phyloP scores from a whole-genome alignment of 2,888 invertebrate genomes.

The Dastarcus helophoroides region DNA sequence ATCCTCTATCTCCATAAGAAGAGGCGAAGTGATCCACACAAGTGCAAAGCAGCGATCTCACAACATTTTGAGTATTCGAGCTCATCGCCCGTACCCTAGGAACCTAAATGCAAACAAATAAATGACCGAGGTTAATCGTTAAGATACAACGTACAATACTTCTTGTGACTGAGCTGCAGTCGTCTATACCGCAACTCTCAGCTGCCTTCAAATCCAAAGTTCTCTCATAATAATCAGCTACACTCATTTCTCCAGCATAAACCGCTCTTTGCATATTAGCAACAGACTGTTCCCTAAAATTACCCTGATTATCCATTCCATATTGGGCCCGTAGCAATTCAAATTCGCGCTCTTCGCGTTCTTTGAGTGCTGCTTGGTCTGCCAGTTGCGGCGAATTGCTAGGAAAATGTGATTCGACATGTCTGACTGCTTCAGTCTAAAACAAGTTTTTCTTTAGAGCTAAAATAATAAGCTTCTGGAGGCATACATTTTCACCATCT shows the following conservation, averaged over 20 bases:
- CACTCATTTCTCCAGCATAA: slow-evolving; percentile 73
- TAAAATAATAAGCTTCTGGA: too few species aligned
- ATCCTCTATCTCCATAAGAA: slow-evolving; percentile 80
- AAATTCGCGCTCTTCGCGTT: slow-evolving; percentile 70
- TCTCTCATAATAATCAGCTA: slow-evolving; percentile 74
- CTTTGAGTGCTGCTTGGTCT: slow-evolving; percentile 55
- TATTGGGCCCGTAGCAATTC: slow-evolving; percentile 71
- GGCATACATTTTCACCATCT: slow-evolving; percentile 40
- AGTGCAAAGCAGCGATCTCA: slow-evolving; percentile 62
- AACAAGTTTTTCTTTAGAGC: slow-evolving; percentile 27
- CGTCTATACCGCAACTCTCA: slow-evolving; percentile 68
- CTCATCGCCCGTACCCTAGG: slow-evolving; percentile 41
- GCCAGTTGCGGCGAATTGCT: slow-evolving; percentile 39
- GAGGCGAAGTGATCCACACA: slow-evolving; percentile 79
- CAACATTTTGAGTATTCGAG: slow-evolving; percentile 48
- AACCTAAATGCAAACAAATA: slow-evolving; percentile 26
- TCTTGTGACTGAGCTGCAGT: slow-evolving; percentile 69
- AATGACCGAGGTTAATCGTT: slow-evolving; percentile 1
- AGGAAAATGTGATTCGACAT: slow-evolving; percentile 75
- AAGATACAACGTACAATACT: slow-evolving; percentile 42
- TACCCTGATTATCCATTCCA: slow-evolving; percentile 81
- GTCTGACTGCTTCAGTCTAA: slow-evolving; percentile 52
- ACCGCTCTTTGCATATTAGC: slow-evolving; percentile 74
- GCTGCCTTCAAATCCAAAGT: slow-evolving; percentile 65
- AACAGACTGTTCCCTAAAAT: slow-evolving; percentile 65